Base-by-base conservation (phyloP, 2,113 vertebrate species). In the Noturus placidus region DNA sequence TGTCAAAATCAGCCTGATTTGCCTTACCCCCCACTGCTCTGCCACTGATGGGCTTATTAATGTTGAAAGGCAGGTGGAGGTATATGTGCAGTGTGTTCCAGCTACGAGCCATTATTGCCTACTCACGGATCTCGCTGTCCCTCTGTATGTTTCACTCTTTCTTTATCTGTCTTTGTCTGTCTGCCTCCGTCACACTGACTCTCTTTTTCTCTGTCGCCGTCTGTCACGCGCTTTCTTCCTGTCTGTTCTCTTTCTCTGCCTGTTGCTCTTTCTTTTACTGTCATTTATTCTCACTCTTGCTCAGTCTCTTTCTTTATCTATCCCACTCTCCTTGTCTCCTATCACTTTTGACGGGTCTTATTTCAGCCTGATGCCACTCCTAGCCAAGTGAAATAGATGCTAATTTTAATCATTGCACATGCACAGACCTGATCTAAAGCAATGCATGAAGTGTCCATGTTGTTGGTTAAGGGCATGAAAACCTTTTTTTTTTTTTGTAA, bases 401-500 rank as follows among this genome's bases (percentile, higher is more conserved):
- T 93, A 91, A 92, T 93, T 94, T 92, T 89, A 93, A 92, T 93
- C 89, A 92, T 93, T 84, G 90, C 83, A 90, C 90, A 42, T 89
- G 88, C 88, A 83, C 77, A 92, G 91, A 94, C 94, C 93, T 93
- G 93, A 94, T 94, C 90, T 92, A 91, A 93, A 87, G 86, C 90
- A 92, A 92, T 86, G 85, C 89, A 83, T 86, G 88, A 89, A 91
- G 87, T 83, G 87, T 92, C 89, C 33, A 59, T 22, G 90, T 90
- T 87, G 90, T 89, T 86, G 83, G 54, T 70, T 27, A n/a, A 20
- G 19, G 52, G 14, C 38, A 52, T 38, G 13, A 82, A 80, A 78
- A 67, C 22, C 65, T 38, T 27, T 79, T 78, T 8, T 74, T 79
- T 56, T 87, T 82, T 90, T 79, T n/a, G n/a, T n/a, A n/a, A 42